Evolutionary conservation across 2,797 vertebrate species (phyloP), one percentile per base, ranked within the genome.

Genomic region (Sphenopsis melanotis): DNA sequence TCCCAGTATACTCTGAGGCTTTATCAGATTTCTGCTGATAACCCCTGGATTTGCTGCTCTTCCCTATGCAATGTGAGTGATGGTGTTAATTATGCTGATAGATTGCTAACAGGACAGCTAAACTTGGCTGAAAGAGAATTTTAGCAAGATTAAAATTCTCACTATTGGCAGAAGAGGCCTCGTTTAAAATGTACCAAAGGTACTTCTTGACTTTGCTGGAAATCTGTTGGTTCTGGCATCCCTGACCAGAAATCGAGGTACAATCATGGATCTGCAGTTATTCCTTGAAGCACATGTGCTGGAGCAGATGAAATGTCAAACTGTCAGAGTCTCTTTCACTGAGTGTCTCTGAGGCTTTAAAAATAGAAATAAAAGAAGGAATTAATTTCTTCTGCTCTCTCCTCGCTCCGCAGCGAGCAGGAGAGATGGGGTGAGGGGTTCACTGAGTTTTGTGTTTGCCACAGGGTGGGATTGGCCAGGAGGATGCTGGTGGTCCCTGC

Each of bases 221-320:
- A 97, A 93, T 95, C 82, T 96, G 87, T 83, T 94, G 87, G 72
- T 94, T 91, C 91, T 96, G 92, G 94, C 96, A 92, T 94, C 91
- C 87, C 86, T 92, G 91, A 63, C 94, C 92, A 97, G 92, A 83
- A 91, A 94, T 92, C 0, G 69, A 96, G 94, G 92, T 95, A 90
- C 0, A 0, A 10, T 92, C 60, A 1, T 70, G 91, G 91, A 91
- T 78, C 79, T 81, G 50, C 37, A 92, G 63, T 76, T 81, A 47
- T 32, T 94, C 79, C 83, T 55, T 63, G 82, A 60, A 83, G 89
- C 82, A 81, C 94, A 95, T 89, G 87, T 96, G 94, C 82, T 92
- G 84, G 87, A 96, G 94, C 91, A 94, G 93, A 89, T 88, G 83
- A 95, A 94, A 95, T 94, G 95, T 97, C 93, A 94, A 93, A 94